Evolutionary conservation across 2,113 vertebrate species (phyloP), one percentile per base, ranked within the genome.

Genomic region (Ceratotherium simum): DNA sequence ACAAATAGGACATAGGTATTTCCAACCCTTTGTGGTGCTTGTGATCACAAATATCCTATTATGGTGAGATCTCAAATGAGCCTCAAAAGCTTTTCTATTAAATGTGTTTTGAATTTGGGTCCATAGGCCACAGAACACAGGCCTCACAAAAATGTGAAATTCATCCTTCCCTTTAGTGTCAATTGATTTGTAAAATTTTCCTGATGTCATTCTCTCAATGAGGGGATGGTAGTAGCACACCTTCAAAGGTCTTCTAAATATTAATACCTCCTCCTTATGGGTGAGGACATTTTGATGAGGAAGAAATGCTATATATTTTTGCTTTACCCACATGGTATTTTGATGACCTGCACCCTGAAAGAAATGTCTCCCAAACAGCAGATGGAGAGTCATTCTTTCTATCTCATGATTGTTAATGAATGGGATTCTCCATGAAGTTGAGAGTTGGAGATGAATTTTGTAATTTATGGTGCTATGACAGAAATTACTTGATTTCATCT

Each of bases 1-100:
- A 31, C 95, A 96, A 11, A 82, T 51, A 33, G 67, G 73, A 42
- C 93, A 95, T 20, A 86, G 6, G 5, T 96, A 95, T 90, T 93
- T 93, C 85, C 93, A 96, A 21, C 54, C 51, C n/a, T 75, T 64
- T 9, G 58, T 36, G 0, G 51, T 92, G 3, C 2, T 48, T 64
- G 72, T 64, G n/a, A 95, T 64, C 21, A 95, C 21, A n/a, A 82
- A 31, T 0, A 51, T 90, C 5, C 56, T 48, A 51, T 84, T 84
- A 67, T 90, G 29, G 6, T 12, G 10, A 60, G 27, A 17, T 95
- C 39, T 73, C 65, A 60, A 70, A 65, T 48, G 17, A 81, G 29
- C 14, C 18, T 82, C 36, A 48, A 70, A 90, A 86, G 0, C 0
- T 78, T 86, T 90, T 69, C 13, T 56, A 39, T 14, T 62, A 27